Evolutionary conservation across 2,113 vertebrate genomes (phyloP).

Genomic region (Tenrec ecaudatus): DNA sequence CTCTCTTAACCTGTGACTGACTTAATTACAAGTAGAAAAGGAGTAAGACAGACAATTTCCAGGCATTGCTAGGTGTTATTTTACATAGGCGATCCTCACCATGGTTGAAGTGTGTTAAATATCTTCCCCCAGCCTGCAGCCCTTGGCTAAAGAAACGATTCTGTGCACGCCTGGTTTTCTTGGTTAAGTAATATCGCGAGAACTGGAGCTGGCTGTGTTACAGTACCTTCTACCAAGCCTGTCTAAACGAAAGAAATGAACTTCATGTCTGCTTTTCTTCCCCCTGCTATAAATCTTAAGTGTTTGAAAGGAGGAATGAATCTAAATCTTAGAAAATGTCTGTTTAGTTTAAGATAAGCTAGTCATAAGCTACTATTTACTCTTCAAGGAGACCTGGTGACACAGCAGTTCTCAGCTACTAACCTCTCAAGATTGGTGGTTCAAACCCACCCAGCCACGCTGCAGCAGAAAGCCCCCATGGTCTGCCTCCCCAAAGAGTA

Average conservation of each 20-base stretch:
- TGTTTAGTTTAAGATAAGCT: conserved; percentile 40
- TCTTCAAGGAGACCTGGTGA: neutral
- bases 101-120: neutral
- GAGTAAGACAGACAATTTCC: conserved; percentile 31
- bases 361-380: neutral
- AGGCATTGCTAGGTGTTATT: neutral
- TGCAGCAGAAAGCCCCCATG: neutral
- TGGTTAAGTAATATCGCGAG: neutral
- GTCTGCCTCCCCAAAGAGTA: neutral
- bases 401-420: neutral
- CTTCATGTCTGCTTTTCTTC: neutral
- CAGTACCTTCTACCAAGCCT: neutral
- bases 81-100: neutral
- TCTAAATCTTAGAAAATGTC: conserved; percentile 10
- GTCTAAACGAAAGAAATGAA: neutral
- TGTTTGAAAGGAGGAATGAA: conserved; percentile 13
- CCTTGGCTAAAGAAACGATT: neutral
- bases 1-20: conserved; percentile 39
- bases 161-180: neutral
- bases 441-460: neutral
- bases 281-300: conserved; percentile 15
- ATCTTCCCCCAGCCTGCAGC: conserved; percentile 21
- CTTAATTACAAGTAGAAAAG: conserved; percentile 49
- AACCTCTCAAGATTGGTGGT: neutral
- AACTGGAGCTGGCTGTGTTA: neutral